These are phyloP conservation scores for Diaprepes abbreviatus DNA, from an alignment of 2,888 invertebrate species.

Conservation along the genomic window DNA sequence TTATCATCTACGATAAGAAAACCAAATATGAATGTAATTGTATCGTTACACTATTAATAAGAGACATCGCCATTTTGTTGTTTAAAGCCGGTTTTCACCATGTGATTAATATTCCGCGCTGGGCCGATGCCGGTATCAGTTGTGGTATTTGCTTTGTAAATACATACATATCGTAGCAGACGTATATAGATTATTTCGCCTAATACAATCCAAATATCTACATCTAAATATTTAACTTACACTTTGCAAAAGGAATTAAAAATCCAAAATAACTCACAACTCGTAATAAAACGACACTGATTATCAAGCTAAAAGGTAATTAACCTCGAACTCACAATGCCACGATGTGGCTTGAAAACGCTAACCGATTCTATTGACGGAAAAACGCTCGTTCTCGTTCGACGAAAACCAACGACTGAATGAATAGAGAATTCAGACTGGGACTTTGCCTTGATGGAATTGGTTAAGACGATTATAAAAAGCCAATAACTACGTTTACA, in stretches of 20 bases:
- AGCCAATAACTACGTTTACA: conserved; percentile 29
- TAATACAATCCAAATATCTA: too few species aligned
- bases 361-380: conserved; percentile 23
- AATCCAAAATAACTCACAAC: background rate
- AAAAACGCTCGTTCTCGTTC: conserved; percentile 12
- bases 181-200: too few species aligned
- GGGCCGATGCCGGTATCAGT: background rate
- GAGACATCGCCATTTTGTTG: conserved; percentile 1
- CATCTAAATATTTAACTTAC: background rate
- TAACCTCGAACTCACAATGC: conserved; percentile 43
- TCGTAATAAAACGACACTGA: conserved; percentile 13
- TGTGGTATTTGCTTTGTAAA: background rate
- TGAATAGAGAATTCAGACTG: conserved; percentile 29
- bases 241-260: background rate
- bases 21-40: too few species aligned
- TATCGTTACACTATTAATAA: background rate
- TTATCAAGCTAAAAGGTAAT: conserved; percentile 28
- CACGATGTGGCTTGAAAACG: conserved; percentile 31
- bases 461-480: conserved; percentile 36
- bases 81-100: conserved; percentile 6
- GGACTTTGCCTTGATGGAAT: conserved; percentile 40
- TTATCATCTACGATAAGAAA: too few species aligned
- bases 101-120: background rate
- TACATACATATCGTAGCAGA: background rate
- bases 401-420: conserved; percentile 32